Evolutionary conservation across 2,888 invertebrate species (phyloP).

Genomic region (Drosophila anceps): DNA sequence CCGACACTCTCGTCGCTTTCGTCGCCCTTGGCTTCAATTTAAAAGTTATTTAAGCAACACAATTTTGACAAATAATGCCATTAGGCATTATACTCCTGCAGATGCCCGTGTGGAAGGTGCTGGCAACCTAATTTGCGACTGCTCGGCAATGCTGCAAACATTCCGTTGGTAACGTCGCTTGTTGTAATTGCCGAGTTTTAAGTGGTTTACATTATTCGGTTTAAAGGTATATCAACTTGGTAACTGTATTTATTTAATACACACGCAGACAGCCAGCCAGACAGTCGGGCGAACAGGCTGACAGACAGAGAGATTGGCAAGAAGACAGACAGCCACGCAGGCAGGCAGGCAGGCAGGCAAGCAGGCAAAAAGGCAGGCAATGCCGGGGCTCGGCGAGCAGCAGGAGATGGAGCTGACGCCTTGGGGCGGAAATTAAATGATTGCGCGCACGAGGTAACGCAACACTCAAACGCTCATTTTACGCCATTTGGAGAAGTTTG

Average conservation of each 20-base stretch:
- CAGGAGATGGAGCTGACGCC: constrained; percentile 51
- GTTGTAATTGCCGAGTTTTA: constrained; percentile 76
- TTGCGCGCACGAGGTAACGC: constrained; percentile 79
- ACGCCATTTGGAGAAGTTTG: constrained; percentile 79
- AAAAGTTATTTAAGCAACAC: constrained; percentile 78
- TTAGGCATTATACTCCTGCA: constrained; percentile 57
- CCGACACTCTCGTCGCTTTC: constrained; percentile 40
- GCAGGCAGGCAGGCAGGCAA: constrained; percentile 10
- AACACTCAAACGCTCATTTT: constrained; percentile 80
- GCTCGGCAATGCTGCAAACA: constrained; percentile 63
- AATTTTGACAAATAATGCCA: constrained; percentile 73
- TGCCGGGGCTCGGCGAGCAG: constrained; percentile 24
- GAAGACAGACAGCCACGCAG: constrained; percentile 23
- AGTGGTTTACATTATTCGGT: constrained; percentile 79
- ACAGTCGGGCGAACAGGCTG: constrained; percentile 32
- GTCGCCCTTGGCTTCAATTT: constrained; percentile 70
- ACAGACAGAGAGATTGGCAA: constrained; percentile 19
- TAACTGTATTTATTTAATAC: constrained; percentile 79
- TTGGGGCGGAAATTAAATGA: constrained; percentile 79
- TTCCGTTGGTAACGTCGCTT: constrained; percentile 49
- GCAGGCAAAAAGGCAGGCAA: constrained; percentile 10
- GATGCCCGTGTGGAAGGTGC: background rate
- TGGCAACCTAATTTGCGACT: constrained; percentile 71
- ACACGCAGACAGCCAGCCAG: constrained; percentile 53
- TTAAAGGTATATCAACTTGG: constrained; percentile 80